Evolutionary conservation across 2,113 vertebrate species (phyloP).

Genomic region (Ophthalmotilapia sp.): DNA sequence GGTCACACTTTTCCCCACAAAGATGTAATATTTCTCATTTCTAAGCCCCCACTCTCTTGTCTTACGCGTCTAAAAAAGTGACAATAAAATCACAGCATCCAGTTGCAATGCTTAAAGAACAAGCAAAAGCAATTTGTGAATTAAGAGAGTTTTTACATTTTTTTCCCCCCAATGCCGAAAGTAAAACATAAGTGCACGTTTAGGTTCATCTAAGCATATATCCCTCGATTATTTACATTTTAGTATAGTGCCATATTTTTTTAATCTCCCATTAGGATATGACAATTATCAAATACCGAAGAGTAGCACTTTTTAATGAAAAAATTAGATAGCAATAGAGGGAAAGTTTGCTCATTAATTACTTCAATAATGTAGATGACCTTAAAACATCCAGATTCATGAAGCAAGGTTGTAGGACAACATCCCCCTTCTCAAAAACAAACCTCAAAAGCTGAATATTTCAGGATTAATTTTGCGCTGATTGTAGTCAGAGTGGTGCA

Average conservation of each 20-base stretch:
- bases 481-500: not conserved
- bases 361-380: not conserved
- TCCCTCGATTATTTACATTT: not conserved
- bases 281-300: not conserved
- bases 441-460: not conserved
- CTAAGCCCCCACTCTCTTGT: not conserved
- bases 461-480: not conserved
- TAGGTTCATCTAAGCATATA: not conserved
- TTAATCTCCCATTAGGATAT: not conserved
- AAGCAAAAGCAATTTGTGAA: not conserved
- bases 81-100: not conserved
- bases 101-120: not conserved
- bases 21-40: not conserved
- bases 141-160: not conserved
- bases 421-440: not conserved
- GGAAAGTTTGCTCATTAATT: not conserved
- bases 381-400: not conserved
- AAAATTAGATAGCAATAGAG: not conserved
- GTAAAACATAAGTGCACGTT: accelerated
- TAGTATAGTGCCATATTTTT: not conserved
- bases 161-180: not conserved
- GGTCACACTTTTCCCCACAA: not conserved
- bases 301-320: not conserved
- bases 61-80: accelerated
- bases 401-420: not conserved